These are phyloP conservation scores for Neodon shergylaensis DNA, from an alignment of 2,113 vertebrate genomes.

Conservation along the genomic window DNA sequence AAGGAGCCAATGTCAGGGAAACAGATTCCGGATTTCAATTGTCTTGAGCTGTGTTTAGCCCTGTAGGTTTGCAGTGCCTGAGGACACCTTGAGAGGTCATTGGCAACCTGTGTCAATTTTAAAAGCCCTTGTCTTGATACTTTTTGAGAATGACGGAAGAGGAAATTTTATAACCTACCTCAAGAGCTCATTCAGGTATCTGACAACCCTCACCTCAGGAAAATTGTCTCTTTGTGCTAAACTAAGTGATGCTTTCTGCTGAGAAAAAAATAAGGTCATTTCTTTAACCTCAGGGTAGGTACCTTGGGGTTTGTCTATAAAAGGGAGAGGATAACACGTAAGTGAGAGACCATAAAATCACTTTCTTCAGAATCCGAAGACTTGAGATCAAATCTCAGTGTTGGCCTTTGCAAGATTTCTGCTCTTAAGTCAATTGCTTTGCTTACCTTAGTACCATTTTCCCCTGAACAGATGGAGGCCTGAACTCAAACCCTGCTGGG, in stretches of 20 bases:
- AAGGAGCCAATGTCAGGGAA: background rate
- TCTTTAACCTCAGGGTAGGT: slow-evolving; percentile 29
- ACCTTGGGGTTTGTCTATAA: background rate
- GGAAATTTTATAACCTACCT: slow-evolving; percentile 41
- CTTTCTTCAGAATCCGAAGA: slow-evolving; percentile 4
- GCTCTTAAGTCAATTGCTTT: background rate
- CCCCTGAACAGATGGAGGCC: background rate
- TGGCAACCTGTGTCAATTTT: slow-evolving; percentile 19
- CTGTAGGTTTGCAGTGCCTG: background rate
- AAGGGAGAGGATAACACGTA: background rate
- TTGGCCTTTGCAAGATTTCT: background rate
- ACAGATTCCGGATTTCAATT: background rate
- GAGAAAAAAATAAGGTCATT: background rate
- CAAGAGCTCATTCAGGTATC: slow-evolving; percentile 42
- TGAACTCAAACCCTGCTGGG: background rate
- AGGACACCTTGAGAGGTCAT: slow-evolving; percentile 38
- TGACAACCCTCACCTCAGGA: slow-evolving; percentile 11
- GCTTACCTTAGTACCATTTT: background rate
- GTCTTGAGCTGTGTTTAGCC: background rate
- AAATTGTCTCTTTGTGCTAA: slow-evolving; percentile 41
- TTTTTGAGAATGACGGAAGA: slow-evolving; percentile 50
- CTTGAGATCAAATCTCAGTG: background rate
- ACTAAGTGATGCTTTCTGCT: slow-evolving; percentile 15
- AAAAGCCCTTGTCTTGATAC: background rate
- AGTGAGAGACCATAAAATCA: background rate